Evolutionary conservation across 2,888 invertebrate species (phyloP), one percentile per base, ranked within the genome.

Genomic region (Lacanobia oleracea): DNA sequence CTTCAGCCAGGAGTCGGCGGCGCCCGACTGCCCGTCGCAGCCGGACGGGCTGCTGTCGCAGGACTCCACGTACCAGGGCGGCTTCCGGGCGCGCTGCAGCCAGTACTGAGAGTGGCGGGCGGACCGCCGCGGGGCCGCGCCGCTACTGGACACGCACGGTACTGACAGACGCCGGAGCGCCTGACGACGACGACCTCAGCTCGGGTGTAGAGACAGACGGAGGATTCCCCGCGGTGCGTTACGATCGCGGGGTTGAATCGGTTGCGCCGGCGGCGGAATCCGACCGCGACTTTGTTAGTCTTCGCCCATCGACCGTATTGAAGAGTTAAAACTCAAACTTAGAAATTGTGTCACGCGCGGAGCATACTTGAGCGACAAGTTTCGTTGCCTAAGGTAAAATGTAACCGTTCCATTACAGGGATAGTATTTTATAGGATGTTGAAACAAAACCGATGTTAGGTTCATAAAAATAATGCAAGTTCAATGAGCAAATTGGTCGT

Each of bases 31-130:
- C 93, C 98, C 98, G 90, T 99, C 99, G 66, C 99, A 99, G 96
- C 98, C 99, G 96, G 99, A 99, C 93, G 99, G 98, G 70, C 97
- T 99, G 89, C 96, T 99, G 88, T 99, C 99, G 64, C 99, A 99
- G 96, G 99, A 98, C 94, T 98, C 98, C 60, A 97, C 97, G 84
- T 98, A 98, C 95, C 98, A 98, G 94, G 98, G 97, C 89, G 97
- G 94, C 94, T 97, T 95, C 97, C 97, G 94, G 93, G 97, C 94
- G 96, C 97, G 94, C 96, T 97, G 97, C 94, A 96, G 96, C 90
- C 97, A 97, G 94, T 97, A 97, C 96, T 97, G 97, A 97, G 99
- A 59, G 97, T 97, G 89, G 93, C 99, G 98, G 84, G 98, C 91
- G 85, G 75, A 82, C 81, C 84, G 83, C 83, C 84, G 94, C 99